These are phyloP conservation scores for Pseudomyrmex flavicornis DNA, from an alignment of 1,140 invertebrate species.

Conservation along the genomic window DNA sequence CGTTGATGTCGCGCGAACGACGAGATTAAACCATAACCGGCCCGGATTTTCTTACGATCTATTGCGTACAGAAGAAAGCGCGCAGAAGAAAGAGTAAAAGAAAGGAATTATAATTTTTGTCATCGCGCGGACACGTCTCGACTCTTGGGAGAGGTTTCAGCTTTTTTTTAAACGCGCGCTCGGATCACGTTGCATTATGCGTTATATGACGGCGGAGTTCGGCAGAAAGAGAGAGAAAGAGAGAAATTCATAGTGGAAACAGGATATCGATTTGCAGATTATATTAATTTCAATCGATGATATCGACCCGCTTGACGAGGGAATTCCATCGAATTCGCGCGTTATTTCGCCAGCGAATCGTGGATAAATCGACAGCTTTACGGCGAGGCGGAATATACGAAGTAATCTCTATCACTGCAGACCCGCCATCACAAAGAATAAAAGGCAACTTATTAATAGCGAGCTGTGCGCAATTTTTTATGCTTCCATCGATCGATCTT, in stretches of 20 bases:
- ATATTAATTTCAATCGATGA: constrained; percentile 50
- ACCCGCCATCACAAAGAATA: constrained; percentile 32
- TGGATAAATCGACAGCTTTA: constrained; percentile 51
- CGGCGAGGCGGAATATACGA: constrained; percentile 8
- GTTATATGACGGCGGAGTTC: background rate
- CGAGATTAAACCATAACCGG: constrained; percentile 48
- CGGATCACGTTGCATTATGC: constrained; percentile 28
- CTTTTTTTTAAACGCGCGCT: constrained; percentile 5
- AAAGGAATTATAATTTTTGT: background rate
- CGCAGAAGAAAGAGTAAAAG: too few species aligned
- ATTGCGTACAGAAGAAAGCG: too few species aligned
- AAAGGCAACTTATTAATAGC: constrained; percentile 49
- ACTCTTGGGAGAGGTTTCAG: background rate
- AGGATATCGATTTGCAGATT: constrained; percentile 28
- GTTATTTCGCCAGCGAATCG: background rate
- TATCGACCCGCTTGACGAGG: constrained; percentile 25
- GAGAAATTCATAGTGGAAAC: constrained; percentile 2
- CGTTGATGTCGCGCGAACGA: constrained; percentile 16
- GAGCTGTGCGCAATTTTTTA: constrained; percentile 36
- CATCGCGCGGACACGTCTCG: background rate
- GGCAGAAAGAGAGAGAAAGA: background rate
- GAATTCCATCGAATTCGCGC: constrained; percentile 26
- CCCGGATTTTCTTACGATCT: constrained; percentile 13
- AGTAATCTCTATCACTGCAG: constrained; percentile 29
- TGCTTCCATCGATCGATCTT: constrained; percentile 32